Evolutionary conservation across 2,888 invertebrate species (phyloP).

Genomic region (Standfussiana lucernea): DNA sequence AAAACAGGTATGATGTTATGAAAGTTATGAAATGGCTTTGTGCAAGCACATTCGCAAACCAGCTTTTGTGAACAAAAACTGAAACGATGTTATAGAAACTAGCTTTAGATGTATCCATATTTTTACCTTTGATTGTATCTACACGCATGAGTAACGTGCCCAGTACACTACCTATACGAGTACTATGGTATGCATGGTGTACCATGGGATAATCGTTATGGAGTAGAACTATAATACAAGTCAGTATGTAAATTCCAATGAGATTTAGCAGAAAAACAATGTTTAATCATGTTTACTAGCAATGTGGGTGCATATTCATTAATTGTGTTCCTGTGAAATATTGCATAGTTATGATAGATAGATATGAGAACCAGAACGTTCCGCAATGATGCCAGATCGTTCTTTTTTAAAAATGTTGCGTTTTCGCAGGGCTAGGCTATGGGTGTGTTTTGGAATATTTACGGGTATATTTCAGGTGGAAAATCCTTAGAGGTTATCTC

Average conservation of each 20-base stretch:
- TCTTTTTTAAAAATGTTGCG: background rate
- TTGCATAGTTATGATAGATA: background rate
- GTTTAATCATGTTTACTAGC: background rate
- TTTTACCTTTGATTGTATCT: background rate
- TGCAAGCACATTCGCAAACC: background rate
- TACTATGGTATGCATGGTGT: background rate
- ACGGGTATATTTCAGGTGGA: background rate
- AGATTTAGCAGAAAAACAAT: slow-evolving; percentile 13
- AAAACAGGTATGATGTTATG: too few species aligned
- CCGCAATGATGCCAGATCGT: background rate
- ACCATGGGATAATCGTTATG: background rate
- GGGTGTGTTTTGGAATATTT: background rate
- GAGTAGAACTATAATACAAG: background rate
- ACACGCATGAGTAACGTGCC: too few species aligned
- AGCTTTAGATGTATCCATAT: background rate
- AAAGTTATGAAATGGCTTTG: too few species aligned
- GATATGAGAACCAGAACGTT: background rate
- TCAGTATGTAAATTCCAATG: slow-evolving; percentile 22
- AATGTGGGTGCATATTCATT: background rate
- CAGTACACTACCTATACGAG: background rate
- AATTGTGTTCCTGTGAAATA: background rate
- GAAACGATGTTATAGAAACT: background rate
- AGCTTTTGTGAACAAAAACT: background rate
- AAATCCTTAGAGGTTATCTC: background rate
- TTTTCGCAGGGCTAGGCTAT: background rate